A percentile compares a stretch with the other conserved stretches of the same genome.
These are phyloP conservation scores for Gymnothorax reevesii DNA, from an alignment of 2,797 vertebrate species.

Conservation along the genomic window DNA sequence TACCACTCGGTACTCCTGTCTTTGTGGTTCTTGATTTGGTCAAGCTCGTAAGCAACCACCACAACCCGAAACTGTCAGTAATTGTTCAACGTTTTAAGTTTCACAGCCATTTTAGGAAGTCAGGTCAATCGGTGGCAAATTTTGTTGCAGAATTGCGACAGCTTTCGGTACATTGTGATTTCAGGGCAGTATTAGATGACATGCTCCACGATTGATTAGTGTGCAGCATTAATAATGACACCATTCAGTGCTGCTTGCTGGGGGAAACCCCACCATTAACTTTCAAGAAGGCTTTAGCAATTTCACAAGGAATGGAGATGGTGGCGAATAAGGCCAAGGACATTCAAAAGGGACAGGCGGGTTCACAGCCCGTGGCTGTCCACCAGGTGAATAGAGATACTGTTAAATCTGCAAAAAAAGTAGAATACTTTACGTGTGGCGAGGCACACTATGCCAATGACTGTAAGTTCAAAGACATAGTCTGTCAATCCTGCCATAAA, in stretches of 20 bases:
- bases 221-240: not conserved
- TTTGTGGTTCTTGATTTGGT: too few relatives aligned
- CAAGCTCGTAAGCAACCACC: not conserved
- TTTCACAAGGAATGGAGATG: slow-evolving; percentile 17
- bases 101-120: not conserved
- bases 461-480: slow-evolving; percentile 27
- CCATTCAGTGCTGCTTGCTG: slow-evolving; percentile 13
- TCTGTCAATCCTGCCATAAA: slow-evolving; percentile 17
- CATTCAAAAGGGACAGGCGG: too few relatives aligned
- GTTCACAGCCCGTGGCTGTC: too few relatives aligned
- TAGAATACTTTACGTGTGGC: slow-evolving; percentile 22
- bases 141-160: slow-evolving; percentile 1
- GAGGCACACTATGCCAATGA: slow-evolving; percentile 15
- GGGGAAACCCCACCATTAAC: slow-evolving; percentile 26
- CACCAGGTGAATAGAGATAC: too few relatives aligned
- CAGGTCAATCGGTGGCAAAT: not conserved
- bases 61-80: not conserved
- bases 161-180: slow-evolving; percentile 11
- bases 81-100: not conserved
- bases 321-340: too few relatives aligned
- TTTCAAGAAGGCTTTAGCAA: slow-evolving; percentile 37
- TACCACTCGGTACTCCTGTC: too few relatives aligned
- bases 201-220: slow-evolving; percentile 19
- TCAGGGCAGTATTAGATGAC: not conserved
- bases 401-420: too few relatives aligned